Evolutionary conservation across 1,140 invertebrate species (phyloP), one percentile per base, ranked within the genome.

Genomic region (Penaeus chinensis): DNA sequence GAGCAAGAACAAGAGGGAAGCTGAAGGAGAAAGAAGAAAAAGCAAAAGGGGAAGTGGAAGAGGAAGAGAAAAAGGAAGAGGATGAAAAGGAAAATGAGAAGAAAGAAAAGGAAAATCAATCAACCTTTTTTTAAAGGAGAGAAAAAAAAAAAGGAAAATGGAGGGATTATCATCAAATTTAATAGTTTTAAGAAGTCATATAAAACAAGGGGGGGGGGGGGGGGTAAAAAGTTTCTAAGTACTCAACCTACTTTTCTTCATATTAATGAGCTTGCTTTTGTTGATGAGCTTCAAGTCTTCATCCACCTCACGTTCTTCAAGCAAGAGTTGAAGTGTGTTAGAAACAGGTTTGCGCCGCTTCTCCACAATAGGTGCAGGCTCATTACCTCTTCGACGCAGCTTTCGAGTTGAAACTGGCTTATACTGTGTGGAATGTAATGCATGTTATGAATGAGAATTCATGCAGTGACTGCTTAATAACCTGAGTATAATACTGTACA

Each of bases 271-370:
- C 81, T 92, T 92, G 77, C 95, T 95, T 87, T 96, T 94, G 89
- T 95, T 95, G 78, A 99, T 96, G 22, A 95, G 94, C 91, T 97
- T 96, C 54, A 99, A 92, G 93, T 99, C 98, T 42, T 95, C 95
- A 84, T 97, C 95, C 78, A 99, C 95, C 89, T 98, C 97, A 90
- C 95, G 95, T 88, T 99, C 97, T 91, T 98, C 97, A 81, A 99
- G 92, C 24, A 96, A 92, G 92, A 96, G 97, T 89, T 96, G 96
- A 0, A 98, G 93, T 89, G 97, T 96, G 42, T 95, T 94, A 1
- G 96, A 95, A 62, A 96, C 95, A 91, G 94, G 93, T 90, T 94
- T 93, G 60, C 94, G 89, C 66, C 93, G 90, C 95, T 98, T 92
- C 95, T 95, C 74, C 95, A 93, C 94, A 80, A 66, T 93, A 85